Base-by-base conservation (phyloP, 2,888 invertebrate genomes). In the Eugnorisma glareosa region DNA sequence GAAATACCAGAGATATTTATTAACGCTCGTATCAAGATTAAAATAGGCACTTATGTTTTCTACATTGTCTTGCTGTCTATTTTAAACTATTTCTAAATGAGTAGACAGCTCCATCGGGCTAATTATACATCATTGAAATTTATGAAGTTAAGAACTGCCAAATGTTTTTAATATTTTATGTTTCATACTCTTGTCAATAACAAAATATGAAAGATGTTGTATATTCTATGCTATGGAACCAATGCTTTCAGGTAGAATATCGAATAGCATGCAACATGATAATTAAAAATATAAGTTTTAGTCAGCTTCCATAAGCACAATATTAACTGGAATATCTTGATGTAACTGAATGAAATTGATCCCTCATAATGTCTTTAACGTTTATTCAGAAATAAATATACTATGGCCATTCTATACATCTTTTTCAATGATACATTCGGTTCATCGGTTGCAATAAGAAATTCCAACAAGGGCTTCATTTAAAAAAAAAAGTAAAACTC, bases 101-200 rank as follows among this genome's bases (percentile, higher is more conserved):
- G 80, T 78, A 69, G 92, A 92, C 93, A 92, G 89, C 93, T 93
- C 94, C 93, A 94, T 94, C 93, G 86, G 91, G 89, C 85, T 88
- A 85, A 75, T 82, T 61, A 63, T 69, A 80, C 11, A 75, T 69
- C 11, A 75, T 69, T 37, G 40, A 77, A 74, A 77, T 77, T 61
- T 21, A 69, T 79, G 48, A 81, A 80, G 67, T 81, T 85, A 73
- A 67, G 24, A 77, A 77, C 75, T 71, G 24, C 59, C 69, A 43
- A 72, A 63, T 77, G 43, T 66, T 57, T 37, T 48, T 64, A 76
- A 57, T 64, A 64, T 64, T 64, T 15, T 45, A 31, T 80, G 63
- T 77, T 75, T 78, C 45, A 70, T 80, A 67, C 73, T 79, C 57
- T 80, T 77, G 66, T 79, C 48, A 76, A 84, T 78, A 85, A 83